Conservation (phyloP, 2,797 vertebrate genomes). For the Tamandua tetradactyla region DNA sequence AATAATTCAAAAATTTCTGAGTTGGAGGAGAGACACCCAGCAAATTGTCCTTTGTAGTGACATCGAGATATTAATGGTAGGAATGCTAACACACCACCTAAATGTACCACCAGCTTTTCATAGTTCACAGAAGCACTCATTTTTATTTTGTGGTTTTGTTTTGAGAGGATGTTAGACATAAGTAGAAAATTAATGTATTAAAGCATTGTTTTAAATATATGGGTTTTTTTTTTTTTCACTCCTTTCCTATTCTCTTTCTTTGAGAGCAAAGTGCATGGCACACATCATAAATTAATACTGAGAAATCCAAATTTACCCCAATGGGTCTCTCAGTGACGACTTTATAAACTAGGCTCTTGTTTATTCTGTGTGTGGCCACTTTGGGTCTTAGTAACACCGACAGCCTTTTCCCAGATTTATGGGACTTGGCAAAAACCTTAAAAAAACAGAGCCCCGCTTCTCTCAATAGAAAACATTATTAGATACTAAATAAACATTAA, state of each 20-base stretch:
- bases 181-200: constrained; percentile 17
- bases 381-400: constrained; percentile 70
- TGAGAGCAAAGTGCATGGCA: constrained; percentile 62
- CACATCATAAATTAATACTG: constrained; percentile 74
- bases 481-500: constrained; percentile 78
- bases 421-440: constrained; percentile 75
- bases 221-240: constrained; percentile 43
- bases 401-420: constrained; percentile 74
- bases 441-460: constrained; percentile 70
- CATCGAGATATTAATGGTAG: background rate
- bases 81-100: background rate
- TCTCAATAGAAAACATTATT: constrained; percentile 76
- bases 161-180: constrained; percentile 8
- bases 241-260: constrained; percentile 45
- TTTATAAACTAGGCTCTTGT: constrained; percentile 66
- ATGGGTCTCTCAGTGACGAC: constrained; percentile 10
- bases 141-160: background rate
- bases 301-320: constrained; percentile 54
- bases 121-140: background rate
- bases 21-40: background rate
- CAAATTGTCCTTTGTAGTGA: background rate
- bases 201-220: constrained; percentile 30
- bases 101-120: background rate
- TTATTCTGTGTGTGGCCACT: constrained; percentile 81
- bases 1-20: constrained; percentile 28